Conservation (phyloP, 2,113 vertebrate species). For the Picathartes gymnocephalus region DNA sequence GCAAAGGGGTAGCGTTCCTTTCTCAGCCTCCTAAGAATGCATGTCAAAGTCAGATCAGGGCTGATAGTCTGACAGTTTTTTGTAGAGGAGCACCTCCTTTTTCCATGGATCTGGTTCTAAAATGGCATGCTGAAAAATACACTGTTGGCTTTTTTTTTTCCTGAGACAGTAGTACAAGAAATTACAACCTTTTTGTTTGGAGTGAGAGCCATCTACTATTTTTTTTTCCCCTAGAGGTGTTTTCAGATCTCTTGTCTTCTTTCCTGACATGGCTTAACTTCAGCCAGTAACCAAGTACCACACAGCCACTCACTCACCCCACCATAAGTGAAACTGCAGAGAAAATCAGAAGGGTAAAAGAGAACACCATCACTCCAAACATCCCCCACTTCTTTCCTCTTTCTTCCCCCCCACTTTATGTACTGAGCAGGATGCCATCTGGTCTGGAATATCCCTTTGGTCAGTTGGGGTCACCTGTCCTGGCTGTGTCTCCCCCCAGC, state of each 20-base stretch:
- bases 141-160: background rate
- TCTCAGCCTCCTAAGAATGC: background rate
- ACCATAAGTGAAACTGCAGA: background rate
- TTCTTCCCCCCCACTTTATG: background rate
- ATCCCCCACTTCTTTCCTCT: background rate
- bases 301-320: background rate
- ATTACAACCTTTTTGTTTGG: background rate
- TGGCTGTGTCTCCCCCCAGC: background rate
- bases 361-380: background rate
- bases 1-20: background rate
- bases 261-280: background rate
- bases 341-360: background rate
- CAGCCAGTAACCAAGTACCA: background rate
- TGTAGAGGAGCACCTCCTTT: background rate
- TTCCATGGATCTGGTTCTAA: background rate
- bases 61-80: background rate
- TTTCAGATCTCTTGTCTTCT: background rate
- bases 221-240: background rate
- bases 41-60: background rate
- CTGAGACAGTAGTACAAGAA: background rate
- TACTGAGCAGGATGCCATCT: background rate
- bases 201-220: background rate
- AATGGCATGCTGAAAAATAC: background rate
- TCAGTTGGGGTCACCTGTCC: background rate
- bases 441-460: background rate